Percentiles rank a stretch among this genome's conserved stretches.
phyloP scores from a whole-genome alignment of 2,113 vertebrate genomes.

The Ochotona curzoniae region DNA sequence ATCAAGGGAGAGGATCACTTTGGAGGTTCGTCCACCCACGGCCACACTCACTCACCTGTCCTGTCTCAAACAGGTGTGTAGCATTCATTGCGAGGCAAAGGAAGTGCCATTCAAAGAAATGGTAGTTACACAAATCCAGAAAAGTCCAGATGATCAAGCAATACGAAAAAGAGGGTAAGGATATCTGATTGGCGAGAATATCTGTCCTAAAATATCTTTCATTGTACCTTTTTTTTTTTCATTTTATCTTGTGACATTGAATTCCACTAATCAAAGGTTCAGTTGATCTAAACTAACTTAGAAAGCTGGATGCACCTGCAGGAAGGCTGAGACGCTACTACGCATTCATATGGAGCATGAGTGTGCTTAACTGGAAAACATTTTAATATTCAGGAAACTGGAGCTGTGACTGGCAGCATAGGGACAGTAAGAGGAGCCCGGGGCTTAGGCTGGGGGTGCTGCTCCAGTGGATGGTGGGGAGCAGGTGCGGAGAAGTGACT shows the following conservation, averaged over 20 bases:
- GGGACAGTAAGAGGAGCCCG: background rate
- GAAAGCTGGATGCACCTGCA: background rate
- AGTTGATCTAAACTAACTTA: background rate
- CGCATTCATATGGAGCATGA: background rate
- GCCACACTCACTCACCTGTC: background rate
- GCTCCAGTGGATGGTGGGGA: background rate
- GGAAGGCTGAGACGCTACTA: background rate
- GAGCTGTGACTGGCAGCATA: background rate
- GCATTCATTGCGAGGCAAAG: background rate
- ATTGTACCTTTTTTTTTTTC: background rate
- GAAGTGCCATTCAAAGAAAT: background rate
- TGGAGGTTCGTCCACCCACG: background rate
- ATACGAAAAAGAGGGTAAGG: background rate
- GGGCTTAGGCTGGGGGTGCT: background rate
- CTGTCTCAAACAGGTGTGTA: background rate
- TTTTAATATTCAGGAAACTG: background rate
- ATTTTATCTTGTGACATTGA: slow-evolving; percentile 21
- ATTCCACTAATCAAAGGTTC: background rate
- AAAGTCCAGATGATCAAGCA: background rate
- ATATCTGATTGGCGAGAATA: background rate
- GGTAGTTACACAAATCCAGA: background rate
- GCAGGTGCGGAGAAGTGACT: background rate
- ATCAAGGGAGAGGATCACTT: background rate
- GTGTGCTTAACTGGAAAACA: background rate
- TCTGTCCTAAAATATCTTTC: background rate